Percentiles rank a stretch among this genome's conserved stretches.
These are phyloP conservation scores for Merops nubicus DNA, from an alignment of 2,113 vertebrate species.

Conservation along the genomic window DNA sequence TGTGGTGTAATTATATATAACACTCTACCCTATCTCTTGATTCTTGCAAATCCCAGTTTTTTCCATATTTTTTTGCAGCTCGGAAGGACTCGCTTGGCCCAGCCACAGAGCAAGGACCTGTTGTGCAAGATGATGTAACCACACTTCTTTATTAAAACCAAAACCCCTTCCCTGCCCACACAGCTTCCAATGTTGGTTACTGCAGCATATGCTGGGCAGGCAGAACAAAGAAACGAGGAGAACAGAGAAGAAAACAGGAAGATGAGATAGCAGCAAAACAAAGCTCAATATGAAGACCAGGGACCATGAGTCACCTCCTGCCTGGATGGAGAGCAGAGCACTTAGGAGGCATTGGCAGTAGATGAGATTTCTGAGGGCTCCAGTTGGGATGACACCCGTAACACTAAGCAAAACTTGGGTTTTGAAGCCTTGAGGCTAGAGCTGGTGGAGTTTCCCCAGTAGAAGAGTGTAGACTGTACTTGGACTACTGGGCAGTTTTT, in stretches of 20 bases:
- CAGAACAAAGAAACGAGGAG: neutral
- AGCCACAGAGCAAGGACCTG: neutral
- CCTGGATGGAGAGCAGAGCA: neutral
- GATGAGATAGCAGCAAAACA: neutral
- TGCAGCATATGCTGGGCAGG: neutral
- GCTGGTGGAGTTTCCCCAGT: neutral
- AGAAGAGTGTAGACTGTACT: neutral
- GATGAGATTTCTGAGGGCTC: neutral
- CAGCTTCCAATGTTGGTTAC: neutral
- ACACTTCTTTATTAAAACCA: neutral
- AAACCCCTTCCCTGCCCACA: neutral
- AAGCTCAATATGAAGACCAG: neutral
- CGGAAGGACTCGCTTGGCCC: neutral
- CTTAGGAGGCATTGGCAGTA: accelerated
- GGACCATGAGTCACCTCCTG: neutral
- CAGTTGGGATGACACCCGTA: neutral
- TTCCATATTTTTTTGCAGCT: neutral
- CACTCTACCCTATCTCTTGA: neutral
- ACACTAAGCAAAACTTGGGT: neutral
- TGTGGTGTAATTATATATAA: neutral
- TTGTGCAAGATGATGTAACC: slow-evolving; percentile 17
- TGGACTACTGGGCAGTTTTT: neutral
- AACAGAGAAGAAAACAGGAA: neutral
- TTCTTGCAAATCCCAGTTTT: neutral
- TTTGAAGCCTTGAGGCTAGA: neutral